Conservation (phyloP, 2,113 vertebrate species). For the Callipepla squamata region DNA sequence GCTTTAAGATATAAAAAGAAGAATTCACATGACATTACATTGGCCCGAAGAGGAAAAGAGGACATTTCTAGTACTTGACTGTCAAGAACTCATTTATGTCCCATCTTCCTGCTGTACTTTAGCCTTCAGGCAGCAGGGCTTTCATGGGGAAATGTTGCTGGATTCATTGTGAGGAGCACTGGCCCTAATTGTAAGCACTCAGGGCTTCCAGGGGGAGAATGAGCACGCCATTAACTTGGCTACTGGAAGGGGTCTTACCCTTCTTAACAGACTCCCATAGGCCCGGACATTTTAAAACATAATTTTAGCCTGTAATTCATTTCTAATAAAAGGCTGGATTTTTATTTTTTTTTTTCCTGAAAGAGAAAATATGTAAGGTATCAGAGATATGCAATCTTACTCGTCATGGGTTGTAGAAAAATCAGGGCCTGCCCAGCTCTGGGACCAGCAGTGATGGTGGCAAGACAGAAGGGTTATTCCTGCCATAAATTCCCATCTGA, state of each 20-base stretch:
- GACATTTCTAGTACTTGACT: not conserved
- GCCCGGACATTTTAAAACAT: not conserved
- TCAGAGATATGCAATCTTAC: not conserved
- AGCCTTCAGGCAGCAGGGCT: not conserved
- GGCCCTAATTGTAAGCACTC: slow-evolving; percentile 8
- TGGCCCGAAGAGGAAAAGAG: not conserved
- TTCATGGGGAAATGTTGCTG: slow-evolving; percentile 26
- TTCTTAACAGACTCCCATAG: not conserved
- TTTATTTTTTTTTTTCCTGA: not conserved
- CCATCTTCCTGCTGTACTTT: slow-evolving; percentile 2
- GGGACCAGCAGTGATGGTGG: not conserved
- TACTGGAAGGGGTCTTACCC: not conserved
- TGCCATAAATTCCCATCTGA: not conserved
- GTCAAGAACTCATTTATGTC: not conserved
- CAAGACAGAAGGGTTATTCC: not conserved
- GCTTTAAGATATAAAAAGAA: not conserved
- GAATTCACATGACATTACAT: not conserved
- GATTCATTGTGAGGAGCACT: slow-evolving; percentile 24
- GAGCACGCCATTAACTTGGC: not conserved
- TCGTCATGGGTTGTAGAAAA: not conserved
- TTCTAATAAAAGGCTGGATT: not conserved
- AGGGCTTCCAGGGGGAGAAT: not conserved
- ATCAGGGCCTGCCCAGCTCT: not conserved
- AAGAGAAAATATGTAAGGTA: not conserved
- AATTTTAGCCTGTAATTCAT: not conserved